Base-by-base conservation (phyloP, 2,888 invertebrate genomes). In the Folsomia candida region DNA sequence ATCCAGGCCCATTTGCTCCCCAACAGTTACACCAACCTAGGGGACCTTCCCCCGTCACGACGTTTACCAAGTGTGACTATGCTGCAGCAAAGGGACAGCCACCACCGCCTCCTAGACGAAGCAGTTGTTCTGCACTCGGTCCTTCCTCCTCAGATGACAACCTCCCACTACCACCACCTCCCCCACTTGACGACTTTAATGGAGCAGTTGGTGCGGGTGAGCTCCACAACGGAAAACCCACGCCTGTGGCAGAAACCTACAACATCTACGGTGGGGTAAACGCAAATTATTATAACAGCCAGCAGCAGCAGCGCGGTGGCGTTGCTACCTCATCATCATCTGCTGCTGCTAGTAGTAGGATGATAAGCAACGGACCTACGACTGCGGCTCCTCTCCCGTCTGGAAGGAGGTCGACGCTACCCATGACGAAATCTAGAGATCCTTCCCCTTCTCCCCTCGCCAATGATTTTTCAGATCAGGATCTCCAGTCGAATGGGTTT, bases 141-240 rank as follows among this genome's bases (percentile, higher is more conserved):
- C 60, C 60, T 20, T 28, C 22, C 1, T 54, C 65, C 59, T 63
- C 67, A 68, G 72, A 72, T 20, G 62, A 67, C 24, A 73, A 73
- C 57, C 67, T 78, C 20, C 76, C 76, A 29, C 75, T 73, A 26
- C 79, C 79, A 26, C 78, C 79, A 29, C 79, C 79, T 18, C 83
- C 82, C 25, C 80, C 81, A 14, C 82, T 82, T 2, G 74, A 75
- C 24, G 76, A 73, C 57, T 37, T 60, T 57, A 1, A 28, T 27
- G 27, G 29, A n/a, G n/a, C n/a, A n/a, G n/a, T n/a, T n/a, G n/a
- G n/a, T n/a, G n/a, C n/a, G n/a, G n/a, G n/a, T n/a, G n/a, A n/a
- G n/a, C n/a, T n/a, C n/a, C n/a, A n/a, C n/a, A 47, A 47, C 18
- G 47, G 47, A 11, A 9, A 9, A 47, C 47, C 47, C 47, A 47